These are phyloP conservation scores for Macaca fascicularis DNA, from an alignment of 2,113 vertebrate genomes.

Conservation along the genomic window T2T-MFA8v1.1 NC_088390.1:44582501-44583000, in stretches of 20 bases:
- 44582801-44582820: background rate
- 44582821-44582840: background rate
- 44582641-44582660: background rate
- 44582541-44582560: background rate
- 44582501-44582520: background rate
- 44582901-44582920: background rate
- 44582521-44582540: background rate
- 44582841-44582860: background rate
- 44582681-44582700: background rate
- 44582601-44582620: background rate
- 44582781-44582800: background rate
- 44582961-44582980: background rate
- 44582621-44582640: background rate
- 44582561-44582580: background rate
- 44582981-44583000: background rate
- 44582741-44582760: background rate
- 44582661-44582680: constrained; percentile 80
- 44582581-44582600: background rate
- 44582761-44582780: background rate
- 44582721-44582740: background rate
- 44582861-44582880: background rate
- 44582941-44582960: background rate
- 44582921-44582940: background rate
- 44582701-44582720: background rate
- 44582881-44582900: background rate